Evolutionary conservation across 2,888 invertebrate species (phyloP), one percentile per base, ranked within the genome.

Genomic region (Hemistola chrysoprasaria): DNA sequence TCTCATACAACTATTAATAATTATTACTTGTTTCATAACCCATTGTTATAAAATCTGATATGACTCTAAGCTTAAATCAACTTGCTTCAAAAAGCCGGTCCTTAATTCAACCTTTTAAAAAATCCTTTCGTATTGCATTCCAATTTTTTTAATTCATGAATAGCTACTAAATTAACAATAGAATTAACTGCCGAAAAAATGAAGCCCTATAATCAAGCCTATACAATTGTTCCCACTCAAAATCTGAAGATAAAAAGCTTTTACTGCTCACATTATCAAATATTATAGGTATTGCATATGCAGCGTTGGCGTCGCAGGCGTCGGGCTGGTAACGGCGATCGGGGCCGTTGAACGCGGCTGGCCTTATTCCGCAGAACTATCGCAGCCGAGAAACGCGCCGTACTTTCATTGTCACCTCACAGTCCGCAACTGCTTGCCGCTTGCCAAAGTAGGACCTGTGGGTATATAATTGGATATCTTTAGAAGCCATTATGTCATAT

Each of bases 351-450:
- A 84, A 86, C 86, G 84, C 78, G 38, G 64, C 74, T 83, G 86
- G 86, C 87, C 87, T 86, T 83, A 83, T 86, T 88, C 74, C 68
- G 63, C 59, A 66, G 65, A 81, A 83, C 81, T 82, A 84, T 83
- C 78, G 84, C 84, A 77, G 72, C 71, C 78, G 78, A 83, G 84
- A 85, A 81, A 86, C 71, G 73, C 75, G 68, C 63, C 72, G 78
- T 79, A 86, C 87, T 87, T 85, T 86, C 86, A 85, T 87, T 86
- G 87, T 85, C 87, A 81, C 78, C 81, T 75, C 65, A 62, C 62
- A 58, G 63, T 31, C 69, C 40, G 4, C 16, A 3, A 4, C 4
- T 16, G 16, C 16, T 16, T 45, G 48, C 40, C 45, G 45, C 42
- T 50, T 50, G 38, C 38, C 34, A 26, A 26, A 30, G 34, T 34